These are phyloP conservation scores for Xestia rhomboidea DNA, from an alignment of 2,888 invertebrate species.

Conservation along the genomic window DNA sequence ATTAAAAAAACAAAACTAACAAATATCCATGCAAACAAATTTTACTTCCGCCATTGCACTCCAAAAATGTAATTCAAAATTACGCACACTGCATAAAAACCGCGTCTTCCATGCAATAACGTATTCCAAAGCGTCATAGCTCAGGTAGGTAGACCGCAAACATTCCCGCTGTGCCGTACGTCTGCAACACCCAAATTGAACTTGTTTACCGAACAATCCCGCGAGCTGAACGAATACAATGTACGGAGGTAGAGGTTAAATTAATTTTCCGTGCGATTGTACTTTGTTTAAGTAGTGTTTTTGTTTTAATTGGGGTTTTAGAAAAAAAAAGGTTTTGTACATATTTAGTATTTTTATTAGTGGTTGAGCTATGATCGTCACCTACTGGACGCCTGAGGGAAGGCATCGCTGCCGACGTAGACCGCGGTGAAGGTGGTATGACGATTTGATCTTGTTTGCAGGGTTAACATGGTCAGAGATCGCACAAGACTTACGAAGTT, in stretches of 20 bases:
- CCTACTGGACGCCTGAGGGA: neutral
- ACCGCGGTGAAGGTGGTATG: neutral
- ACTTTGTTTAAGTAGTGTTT: constrained; percentile 54
- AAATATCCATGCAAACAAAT: neutral
- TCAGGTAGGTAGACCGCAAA: constrained; percentile 66
- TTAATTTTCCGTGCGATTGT: constrained; percentile 60
- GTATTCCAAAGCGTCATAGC: constrained; percentile 58
- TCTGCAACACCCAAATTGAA: constrained; percentile 65
- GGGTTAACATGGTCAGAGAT: neutral
- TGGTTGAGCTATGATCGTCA: neutral
- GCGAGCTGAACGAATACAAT: constrained; percentile 59
- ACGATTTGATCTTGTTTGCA: neutral
- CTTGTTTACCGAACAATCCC: constrained; percentile 67
- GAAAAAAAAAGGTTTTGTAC: neutral
- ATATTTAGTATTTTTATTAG: neutral
- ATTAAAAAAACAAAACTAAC: neutral
- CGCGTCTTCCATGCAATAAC: constrained; percentile 57
- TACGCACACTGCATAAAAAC: constrained; percentile 50
- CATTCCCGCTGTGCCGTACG: constrained; percentile 53
- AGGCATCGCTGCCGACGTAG: neutral
- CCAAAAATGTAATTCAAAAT: constrained; percentile 24
- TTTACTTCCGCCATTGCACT: neutral
- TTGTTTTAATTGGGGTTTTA: constrained; percentile 40
- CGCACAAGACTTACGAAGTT: neutral
- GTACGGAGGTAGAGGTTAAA: constrained; percentile 53